These are phyloP conservation scores for Drosophila mercatorum DNA, from an alignment of 2,888 invertebrate genomes.

Conservation along the genomic window DNA sequence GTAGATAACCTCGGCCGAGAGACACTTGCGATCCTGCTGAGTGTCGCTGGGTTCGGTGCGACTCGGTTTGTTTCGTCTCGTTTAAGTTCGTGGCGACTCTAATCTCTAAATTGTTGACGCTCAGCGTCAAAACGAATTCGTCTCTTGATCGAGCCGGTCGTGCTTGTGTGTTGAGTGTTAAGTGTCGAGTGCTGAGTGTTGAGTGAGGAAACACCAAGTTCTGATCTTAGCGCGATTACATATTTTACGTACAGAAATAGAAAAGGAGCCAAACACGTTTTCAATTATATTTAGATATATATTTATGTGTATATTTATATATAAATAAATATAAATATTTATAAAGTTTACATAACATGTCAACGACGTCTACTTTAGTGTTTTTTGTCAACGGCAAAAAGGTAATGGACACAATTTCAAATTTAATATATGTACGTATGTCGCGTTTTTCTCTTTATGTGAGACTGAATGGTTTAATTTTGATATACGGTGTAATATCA, in stretches of 20 bases:
- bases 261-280: conserved; percentile 2
- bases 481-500: not conserved
- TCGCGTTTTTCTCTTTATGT: not conserved
- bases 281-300: not conserved
- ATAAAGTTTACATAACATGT: conserved; percentile 19
- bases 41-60: not conserved
- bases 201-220: not conserved
- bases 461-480: not conserved
- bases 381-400: conserved; percentile 83
- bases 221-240: not conserved
- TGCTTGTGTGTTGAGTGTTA: conserved; percentile 31
- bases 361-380: conserved; percentile 62
- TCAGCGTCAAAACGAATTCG: conserved; percentile 63
- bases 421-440: not conserved
- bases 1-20: conserved; percentile 9
- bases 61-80: not conserved
- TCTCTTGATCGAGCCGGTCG: conserved; percentile 56
- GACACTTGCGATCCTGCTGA: conserved; percentile 16
- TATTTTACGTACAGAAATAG: conserved; percentile 11
- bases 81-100: conserved; percentile 5
- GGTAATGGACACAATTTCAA: conserved; percentile 56
- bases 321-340: not conserved
- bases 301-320: not conserved
- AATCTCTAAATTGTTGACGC: conserved; percentile 25
- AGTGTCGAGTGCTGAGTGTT: not conserved